Evolutionary conservation across 1,140 invertebrate genomes (phyloP).

Genomic region (Bombus vancouverensis): DNA sequence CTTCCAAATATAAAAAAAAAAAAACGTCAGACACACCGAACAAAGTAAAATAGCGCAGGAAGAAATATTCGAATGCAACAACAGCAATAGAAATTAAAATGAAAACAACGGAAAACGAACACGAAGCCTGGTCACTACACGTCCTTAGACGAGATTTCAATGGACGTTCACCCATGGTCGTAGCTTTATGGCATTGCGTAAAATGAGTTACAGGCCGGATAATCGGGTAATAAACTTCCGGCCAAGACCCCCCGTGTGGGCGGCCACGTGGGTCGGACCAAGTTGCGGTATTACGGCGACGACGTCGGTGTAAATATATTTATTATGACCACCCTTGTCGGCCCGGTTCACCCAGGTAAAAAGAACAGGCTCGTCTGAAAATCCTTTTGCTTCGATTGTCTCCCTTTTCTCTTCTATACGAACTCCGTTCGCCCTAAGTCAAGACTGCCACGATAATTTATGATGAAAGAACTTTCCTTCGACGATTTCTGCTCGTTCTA

Average conservation of each 20-base stretch:
- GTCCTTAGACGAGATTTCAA: no score
- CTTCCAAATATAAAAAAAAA: no score
- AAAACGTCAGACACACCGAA: no score
- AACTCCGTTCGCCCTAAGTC: neutral
- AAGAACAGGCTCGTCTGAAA: neutral
- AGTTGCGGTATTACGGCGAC: slow-evolving; percentile 34
- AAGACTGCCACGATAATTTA: neutral
- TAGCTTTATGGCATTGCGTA: slow-evolving; percentile 42
- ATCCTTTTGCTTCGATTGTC: neutral
- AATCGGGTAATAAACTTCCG: slow-evolving; percentile 62
- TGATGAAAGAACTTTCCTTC: neutral
- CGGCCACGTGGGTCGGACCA: slow-evolving; percentile 25
- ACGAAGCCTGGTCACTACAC: no score
- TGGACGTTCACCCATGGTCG: neutral
- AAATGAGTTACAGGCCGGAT: slow-evolving; percentile 58
- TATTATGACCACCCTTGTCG: slow-evolving; percentile 39
- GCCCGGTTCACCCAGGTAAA: neutral
- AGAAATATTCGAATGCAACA: no score
- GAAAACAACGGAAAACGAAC: neutral
- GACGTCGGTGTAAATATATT: slow-evolving; percentile 50
- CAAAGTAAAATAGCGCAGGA: no score
- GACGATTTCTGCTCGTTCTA: no score
- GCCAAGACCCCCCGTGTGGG: slow-evolving; percentile 6
- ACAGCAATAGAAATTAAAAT: no score
- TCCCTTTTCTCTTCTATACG: neutral